Percentiles rank a stretch among this genome's conserved stretches.
Conservation (phyloP, 2,888 invertebrate species). For the Platycheirus albimanus region DNA sequence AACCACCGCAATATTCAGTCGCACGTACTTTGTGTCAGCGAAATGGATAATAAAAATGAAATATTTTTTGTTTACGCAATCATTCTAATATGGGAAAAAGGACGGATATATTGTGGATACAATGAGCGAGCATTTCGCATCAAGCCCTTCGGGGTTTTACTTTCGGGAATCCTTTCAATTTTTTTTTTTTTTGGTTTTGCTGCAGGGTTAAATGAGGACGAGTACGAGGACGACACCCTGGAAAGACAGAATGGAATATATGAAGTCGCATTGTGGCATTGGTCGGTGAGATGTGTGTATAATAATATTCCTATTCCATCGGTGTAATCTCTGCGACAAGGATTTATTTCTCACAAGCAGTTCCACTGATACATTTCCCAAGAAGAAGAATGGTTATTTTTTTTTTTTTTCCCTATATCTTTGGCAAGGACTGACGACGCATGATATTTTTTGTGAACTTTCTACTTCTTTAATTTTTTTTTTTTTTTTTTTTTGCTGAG, state of each 20-base stretch:
- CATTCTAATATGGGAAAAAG: constrained; percentile 62
- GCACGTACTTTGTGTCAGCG: constrained; percentile 71
- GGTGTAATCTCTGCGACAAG: constrained; percentile 70
- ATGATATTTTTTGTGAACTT: constrained; percentile 8
- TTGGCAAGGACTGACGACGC: constrained; percentile 18
- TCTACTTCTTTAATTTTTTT: neutral
- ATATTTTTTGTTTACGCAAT: constrained; percentile 74
- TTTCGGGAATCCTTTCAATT: constrained; percentile 21
- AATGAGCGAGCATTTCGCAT: constrained; percentile 52
- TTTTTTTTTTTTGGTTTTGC: no score
- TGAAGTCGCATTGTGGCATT: constrained; percentile 29
- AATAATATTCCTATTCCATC: constrained; percentile 57
- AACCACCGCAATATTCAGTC: constrained; percentile 24
- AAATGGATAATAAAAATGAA: constrained; percentile 74
- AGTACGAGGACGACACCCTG: neutral
- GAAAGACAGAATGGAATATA: constrained; percentile 6
- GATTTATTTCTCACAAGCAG: constrained; percentile 66
- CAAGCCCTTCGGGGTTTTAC: constrained; percentile 3
- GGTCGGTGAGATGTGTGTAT: constrained; percentile 35
- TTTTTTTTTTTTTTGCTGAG: neutral
- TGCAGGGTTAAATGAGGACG: constrained; percentile 11
- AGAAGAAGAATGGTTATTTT: constrained; percentile 32
- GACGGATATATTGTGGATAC: constrained; percentile 36
- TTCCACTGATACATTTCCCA: constrained; percentile 47
- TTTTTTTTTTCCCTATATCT: constrained; percentile 19